phyloP scores from a whole-genome alignment of 1,140 invertebrate species.

The Dendroctonus ponderosae region DNA sequence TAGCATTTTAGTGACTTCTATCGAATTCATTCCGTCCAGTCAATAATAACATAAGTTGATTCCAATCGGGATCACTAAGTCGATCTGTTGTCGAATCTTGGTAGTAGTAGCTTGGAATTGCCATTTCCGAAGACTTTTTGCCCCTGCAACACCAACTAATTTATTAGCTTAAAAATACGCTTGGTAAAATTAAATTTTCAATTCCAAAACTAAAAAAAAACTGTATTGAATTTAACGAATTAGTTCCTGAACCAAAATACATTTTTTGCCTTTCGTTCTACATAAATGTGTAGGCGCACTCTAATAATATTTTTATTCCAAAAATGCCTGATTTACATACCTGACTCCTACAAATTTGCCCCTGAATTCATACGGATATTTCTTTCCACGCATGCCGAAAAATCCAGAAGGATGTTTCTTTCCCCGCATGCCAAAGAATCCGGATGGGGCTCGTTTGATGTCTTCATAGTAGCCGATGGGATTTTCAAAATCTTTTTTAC shows the following conservation, averaged over 20 bases:
- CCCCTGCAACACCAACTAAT: conserved; percentile 14
- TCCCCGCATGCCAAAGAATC: conserved; percentile 63
- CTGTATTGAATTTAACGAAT: no score
- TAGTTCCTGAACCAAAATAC: neutral
- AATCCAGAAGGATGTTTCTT: conserved; percentile 52
- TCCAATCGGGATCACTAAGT: conserved; percentile 22
- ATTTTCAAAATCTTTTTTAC: conserved; percentile 30
- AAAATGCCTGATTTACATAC: conserved; percentile 6
- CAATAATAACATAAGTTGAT: conserved; percentile 45
- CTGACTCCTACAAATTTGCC: conserved; percentile 64
- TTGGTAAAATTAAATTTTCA: no score
- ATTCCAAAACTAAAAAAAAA: no score
- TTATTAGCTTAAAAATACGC: no score
- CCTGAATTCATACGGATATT: conserved; percentile 53
- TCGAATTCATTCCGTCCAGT: conserved; percentile 35
- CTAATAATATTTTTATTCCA: no score
- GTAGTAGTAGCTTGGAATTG: conserved; percentile 11
- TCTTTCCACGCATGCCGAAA: conserved; percentile 53
- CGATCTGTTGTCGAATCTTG: neutral
- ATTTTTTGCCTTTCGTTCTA: neutral
- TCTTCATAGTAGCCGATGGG: conserved; percentile 32
- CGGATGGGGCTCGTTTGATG: conserved; percentile 60
- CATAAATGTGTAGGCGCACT: no score
- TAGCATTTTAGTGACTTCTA: conserved; percentile 22
- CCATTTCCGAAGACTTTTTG: conserved; percentile 28